A percentile compares a stretch with the other conserved stretches of the same genome.
Evolutionary conservation across 2,888 invertebrate genomes (phyloP).

Genomic region (Aphodius sticticus): DNA sequence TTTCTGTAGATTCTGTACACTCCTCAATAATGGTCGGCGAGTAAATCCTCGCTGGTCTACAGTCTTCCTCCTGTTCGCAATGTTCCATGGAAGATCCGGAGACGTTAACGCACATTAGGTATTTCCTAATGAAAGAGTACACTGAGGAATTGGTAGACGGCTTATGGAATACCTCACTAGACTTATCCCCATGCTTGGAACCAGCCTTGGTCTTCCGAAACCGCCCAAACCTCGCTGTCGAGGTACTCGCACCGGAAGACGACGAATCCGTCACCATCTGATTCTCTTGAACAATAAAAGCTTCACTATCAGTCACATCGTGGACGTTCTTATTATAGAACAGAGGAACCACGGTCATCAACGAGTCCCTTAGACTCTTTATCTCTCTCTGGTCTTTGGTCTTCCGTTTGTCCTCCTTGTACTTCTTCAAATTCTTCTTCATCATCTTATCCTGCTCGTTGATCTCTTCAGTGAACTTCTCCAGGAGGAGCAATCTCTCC

Average conservation of each 20-base stretch:
- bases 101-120: constrained; percentile 13
- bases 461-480: constrained; percentile 9
- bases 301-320: not conserved
- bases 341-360: not conserved
- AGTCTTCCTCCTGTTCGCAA: not conserved
- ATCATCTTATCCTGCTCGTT: constrained; percentile 6
- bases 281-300: not conserved
- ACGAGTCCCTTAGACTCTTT: not conserved
- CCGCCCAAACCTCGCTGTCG: not conserved
- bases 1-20: constrained; percentile 13
- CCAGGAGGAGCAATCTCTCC: constrained; percentile 6
- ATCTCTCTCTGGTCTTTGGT: not conserved
- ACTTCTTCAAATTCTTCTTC: constrained; percentile 13
- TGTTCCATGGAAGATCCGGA: not conserved
- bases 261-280: not conserved
- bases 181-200: constrained; percentile 1
- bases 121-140: constrained; percentile 20
- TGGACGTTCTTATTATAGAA: constrained; percentile 12
- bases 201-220: not conserved
- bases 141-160: not conserved
- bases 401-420: not conserved
- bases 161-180: constrained; percentile 9
- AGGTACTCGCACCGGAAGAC: constrained; percentile 9
- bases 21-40: not conserved
- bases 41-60: not conserved